Evolutionary conservation across 2,888 invertebrate genomes (phyloP).

Genomic region (Hymenopus coronatus): DNA sequence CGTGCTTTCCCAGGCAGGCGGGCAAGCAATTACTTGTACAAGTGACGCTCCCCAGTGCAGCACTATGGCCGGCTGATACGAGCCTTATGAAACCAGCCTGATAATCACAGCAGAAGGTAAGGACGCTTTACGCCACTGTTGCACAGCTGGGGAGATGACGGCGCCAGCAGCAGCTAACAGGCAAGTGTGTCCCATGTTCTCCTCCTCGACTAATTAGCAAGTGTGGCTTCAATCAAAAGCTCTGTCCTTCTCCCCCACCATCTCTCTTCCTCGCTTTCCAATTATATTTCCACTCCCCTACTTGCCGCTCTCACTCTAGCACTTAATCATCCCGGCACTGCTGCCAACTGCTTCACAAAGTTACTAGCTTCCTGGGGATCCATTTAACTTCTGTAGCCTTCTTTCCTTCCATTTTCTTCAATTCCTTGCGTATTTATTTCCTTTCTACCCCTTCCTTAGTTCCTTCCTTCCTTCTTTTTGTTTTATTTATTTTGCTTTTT

Average conservation of each 20-base stretch:
- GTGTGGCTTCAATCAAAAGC: slow-evolving; percentile 36
- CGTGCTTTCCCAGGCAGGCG: no score
- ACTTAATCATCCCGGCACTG: neutral
- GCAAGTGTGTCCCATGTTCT: slow-evolving; percentile 28
- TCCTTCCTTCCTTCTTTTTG: no score
- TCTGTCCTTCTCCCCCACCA: slow-evolving; percentile 19
- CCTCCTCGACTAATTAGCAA: slow-evolving; percentile 33
- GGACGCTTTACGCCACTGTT: neutral
- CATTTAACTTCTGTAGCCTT: no score
- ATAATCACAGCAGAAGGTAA: no score
- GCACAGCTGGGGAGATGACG: neutral
- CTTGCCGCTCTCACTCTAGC: slow-evolving; percentile 11
- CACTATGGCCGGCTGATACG: no score
- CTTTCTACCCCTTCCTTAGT: no score
- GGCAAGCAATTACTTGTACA: no score
- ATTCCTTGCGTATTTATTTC: no score
- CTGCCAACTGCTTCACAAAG: neutral
- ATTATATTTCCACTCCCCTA: slow-evolving; percentile 28
- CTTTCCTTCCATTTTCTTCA: no score
- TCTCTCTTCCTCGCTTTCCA: slow-evolving; percentile 25
- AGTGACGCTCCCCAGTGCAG: no score
- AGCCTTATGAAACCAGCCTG: no score
- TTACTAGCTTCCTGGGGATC: neutral
- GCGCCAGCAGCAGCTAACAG: slow-evolving; percentile 15
- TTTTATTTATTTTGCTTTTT: no score